Evolutionary conservation across 2,797 vertebrate species (phyloP), one percentile per base, ranked within the genome.

Genomic region (Discoglossus pictus): DNA sequence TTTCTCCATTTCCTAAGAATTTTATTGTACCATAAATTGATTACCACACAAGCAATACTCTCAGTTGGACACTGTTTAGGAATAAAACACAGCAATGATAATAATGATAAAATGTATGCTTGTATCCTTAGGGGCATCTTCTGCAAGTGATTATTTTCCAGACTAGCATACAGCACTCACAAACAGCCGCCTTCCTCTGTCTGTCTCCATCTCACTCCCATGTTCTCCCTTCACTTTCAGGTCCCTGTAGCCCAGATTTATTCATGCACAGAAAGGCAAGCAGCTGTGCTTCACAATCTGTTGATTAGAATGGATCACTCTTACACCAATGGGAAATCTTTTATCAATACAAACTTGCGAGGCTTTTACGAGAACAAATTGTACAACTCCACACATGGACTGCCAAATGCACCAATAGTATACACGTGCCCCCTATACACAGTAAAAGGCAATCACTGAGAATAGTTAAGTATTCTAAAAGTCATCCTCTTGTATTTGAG

Each of bases 291-390:
- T 71, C 68, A 71, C 68, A 71, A 44, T 55, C 61, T 56, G 68
- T 25, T 71, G 68, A 65, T 71, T 64, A 59, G 53, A 52, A 71
- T 64, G 61, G 61, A 71, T 71, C 68, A 58, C 68, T 59, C 24
- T 39, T 62, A 64, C 61, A 71, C 68, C 68, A 71, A 52, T 48
- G 68, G 68, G 68, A 70, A 58, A 70, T 70, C 24, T 55, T 70
- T 70, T 70, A 63, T 70, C 68, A 70, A 70, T 70, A 64, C 15
- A 7, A 34, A 63, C 61, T 58, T 44, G 53, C 16, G 21, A 71
- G 68, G 36, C 38, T 44, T 64, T 51, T 44, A 71, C 8, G 20
- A 59, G 44, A 59, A 65, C 68, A 71, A 65, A 71, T 71, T 51
- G 54, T 63, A 71, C 61, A 43, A 42, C 52, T 52, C 61, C 43